Percentiles rank a stretch among this genome's conserved stretches.
phyloP scores from a whole-genome alignment of 2,113 vertebrate species.

The Pogonocichla stellata region DNA sequence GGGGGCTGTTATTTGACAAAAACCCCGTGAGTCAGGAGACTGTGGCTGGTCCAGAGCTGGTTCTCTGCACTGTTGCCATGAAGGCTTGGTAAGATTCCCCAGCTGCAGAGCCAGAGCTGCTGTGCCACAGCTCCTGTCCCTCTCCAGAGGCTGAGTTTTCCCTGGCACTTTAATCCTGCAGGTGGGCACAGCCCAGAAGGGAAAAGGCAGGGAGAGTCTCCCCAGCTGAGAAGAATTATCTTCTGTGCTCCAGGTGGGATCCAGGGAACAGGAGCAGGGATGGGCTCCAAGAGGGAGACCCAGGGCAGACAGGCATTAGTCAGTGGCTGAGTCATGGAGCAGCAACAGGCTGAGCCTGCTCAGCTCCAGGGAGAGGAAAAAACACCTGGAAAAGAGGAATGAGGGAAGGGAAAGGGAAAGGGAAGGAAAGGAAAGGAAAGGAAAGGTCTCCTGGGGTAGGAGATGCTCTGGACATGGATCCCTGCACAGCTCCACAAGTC shows the following conservation, averaged over 20 bases:
- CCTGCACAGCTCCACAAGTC: background rate
- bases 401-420: background rate
- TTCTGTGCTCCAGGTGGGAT: background rate
- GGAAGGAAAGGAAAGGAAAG: too few species aligned
- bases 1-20: background rate
- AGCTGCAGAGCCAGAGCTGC: background rate
- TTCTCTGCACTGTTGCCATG: background rate
- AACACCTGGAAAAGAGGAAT: background rate
- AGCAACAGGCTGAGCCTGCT: constrained; percentile 1
- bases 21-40: accelerated
- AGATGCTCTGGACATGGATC: background rate
- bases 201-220: background rate
- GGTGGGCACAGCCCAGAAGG: background rate
- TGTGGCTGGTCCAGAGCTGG: background rate
- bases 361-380: background rate
- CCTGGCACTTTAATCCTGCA: background rate
- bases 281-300: background rate
- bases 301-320: background rate
- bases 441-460: background rate
- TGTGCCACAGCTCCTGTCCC: background rate
- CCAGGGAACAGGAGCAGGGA: background rate
- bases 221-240: background rate
- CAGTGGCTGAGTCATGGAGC: constrained; percentile 27
- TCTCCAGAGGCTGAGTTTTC: background rate
- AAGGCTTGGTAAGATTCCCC: background rate